phyloP scores from a whole-genome alignment of 2,113 vertebrate species.

The Strix uralensis region DNA sequence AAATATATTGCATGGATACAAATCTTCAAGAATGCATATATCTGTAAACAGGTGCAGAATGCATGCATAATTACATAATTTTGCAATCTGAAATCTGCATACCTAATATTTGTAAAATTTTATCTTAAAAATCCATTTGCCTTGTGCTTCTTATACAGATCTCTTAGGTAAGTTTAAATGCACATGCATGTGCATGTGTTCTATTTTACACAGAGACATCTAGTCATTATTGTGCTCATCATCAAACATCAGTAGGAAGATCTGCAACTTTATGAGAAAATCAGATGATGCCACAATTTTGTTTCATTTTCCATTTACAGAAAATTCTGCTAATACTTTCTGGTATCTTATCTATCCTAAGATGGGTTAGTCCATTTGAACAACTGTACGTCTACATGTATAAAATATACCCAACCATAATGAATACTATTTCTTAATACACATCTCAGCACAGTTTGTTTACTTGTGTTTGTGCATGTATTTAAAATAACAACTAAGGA shows the following conservation, averaged over 20 bases:
- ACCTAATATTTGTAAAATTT: background rate
- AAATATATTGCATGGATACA: rapidly evolving
- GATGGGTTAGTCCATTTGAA: background rate
- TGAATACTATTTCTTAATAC: background rate
- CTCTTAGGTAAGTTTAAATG: background rate
- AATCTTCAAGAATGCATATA: background rate
- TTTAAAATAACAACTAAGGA: background rate
- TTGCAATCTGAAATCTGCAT: background rate
- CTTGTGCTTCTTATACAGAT: background rate
- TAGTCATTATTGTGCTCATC: background rate
- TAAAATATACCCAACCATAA: background rate
- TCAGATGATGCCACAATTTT: background rate
- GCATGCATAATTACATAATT: background rate
- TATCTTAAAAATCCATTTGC: background rate
- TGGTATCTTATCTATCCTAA: background rate
- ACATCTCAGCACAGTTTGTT: background rate
- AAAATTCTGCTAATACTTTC: background rate
- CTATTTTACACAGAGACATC: background rate
- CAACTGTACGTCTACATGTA: background rate
- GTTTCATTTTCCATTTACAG: background rate
- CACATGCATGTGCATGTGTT: rapidly evolving
- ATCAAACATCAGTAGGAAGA: background rate
- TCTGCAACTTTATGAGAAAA: background rate
- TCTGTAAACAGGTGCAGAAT: background rate
- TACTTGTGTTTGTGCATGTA: background rate